Evolutionary conservation across 2,888 invertebrate species (phyloP), one percentile per base, ranked within the genome.

Genomic region (Eledona agricola): DNA sequence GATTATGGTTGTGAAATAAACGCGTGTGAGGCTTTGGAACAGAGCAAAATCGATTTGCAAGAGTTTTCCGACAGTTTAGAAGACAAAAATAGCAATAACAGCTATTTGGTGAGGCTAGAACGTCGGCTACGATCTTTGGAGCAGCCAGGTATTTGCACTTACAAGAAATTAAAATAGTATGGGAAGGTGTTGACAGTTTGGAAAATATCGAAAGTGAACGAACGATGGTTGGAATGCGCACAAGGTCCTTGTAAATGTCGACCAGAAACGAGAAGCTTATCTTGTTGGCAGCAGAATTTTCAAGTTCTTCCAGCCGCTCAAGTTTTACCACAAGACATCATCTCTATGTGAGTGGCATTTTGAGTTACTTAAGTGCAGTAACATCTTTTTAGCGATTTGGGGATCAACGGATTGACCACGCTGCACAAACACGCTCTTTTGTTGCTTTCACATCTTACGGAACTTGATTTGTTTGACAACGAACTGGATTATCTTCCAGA

Each of bases 381-480:
- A 19, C 5, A 23, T 26, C 19, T 37, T 82, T 82, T 56, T 75
- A 90, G 90, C 46, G 89, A 89, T 66, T 75, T 89, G 52, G 88
- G 88, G 9, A 83, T 86, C 2, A 90, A 90, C 71, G 80, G 80
- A 59, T 71, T 89, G 43, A 80, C 83, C 6, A 85, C 87, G 0
- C 71, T 89, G 34, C 85, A 89, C 72, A 86, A 86, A 68, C 83
- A 84, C 54, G 82, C 86, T 0, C 88, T 90, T 67, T 80, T 81
- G 59, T 83, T 83, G 4, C 79, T 90, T 76, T 78, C 80, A 2
- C 81, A 83, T 12, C 75, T 90, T 2, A 79, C 79, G 34, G 85
- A 87, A 65, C 71, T 87, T 37, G 87, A 90, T 71, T 79, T 91
- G 66, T 89, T 88, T 59, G 85, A 87, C 66, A 91, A 91, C 72